Evolutionary conservation across 2,113 vertebrate genomes (phyloP).

Genomic region (Psephotus haematonotus): DNA sequence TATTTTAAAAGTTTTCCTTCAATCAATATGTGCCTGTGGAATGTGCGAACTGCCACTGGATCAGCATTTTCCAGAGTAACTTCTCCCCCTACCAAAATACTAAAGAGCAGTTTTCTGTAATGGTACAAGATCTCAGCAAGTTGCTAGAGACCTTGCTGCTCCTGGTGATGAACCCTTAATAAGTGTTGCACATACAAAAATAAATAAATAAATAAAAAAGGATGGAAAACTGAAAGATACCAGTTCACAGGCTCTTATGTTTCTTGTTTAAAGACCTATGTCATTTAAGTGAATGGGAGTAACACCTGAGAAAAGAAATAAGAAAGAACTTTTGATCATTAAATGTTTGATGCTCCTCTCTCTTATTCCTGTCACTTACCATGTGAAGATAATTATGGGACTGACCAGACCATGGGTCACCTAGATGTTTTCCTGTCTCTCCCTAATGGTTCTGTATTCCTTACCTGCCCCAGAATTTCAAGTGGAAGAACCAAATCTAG

Average conservation of each 20-base stretch:
- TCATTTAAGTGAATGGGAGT: background rate
- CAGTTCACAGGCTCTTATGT: background rate
- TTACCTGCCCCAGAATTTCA: background rate
- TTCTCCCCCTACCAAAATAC: background rate
- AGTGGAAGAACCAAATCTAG: background rate
- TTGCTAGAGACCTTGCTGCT: background rate
- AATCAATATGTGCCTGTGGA: background rate
- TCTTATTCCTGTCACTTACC: background rate
- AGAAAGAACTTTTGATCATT: background rate
- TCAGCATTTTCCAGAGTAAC: background rate
- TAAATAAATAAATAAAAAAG: background rate
- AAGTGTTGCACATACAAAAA: background rate
- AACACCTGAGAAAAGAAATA: background rate
- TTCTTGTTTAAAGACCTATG: background rate
- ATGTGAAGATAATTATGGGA: rapidly evolving
- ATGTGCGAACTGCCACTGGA: background rate
- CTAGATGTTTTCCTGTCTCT: background rate
- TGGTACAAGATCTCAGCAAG: rapidly evolving
- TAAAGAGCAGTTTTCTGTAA: background rate
- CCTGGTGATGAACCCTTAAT: background rate
- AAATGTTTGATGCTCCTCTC: background rate
- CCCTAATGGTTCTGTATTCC: background rate
- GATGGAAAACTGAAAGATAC: background rate
- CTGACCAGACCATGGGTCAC: background rate
- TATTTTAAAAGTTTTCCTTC: background rate